Evolutionary conservation across 2,113 vertebrate species (phyloP).

Genomic region (Mustelus asterias): DNA sequence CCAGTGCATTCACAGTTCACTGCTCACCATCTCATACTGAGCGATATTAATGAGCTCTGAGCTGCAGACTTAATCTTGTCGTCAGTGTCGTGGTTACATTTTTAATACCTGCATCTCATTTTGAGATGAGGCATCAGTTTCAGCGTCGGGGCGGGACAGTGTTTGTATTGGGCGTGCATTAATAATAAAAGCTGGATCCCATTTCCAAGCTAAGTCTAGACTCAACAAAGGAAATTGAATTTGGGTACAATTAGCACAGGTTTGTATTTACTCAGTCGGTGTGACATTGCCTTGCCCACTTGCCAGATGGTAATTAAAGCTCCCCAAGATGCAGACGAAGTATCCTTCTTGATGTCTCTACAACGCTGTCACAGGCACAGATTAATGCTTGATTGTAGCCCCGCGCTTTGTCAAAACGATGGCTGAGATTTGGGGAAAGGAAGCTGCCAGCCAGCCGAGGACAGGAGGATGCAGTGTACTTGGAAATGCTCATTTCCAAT

Average conservation of each 20-base stretch:
- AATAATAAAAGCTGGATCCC: neutral
- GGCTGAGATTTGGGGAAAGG: neutral
- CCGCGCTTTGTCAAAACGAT: neutral
- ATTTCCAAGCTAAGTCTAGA: neutral
- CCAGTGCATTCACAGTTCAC: neutral
- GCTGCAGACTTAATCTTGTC: neutral
- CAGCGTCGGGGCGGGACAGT: neutral
- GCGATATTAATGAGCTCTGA: neutral
- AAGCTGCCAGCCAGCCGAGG: neutral
- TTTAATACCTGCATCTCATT: neutral
- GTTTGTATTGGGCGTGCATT: neutral
- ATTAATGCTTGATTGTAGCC: neutral
- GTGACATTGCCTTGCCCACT: neutral
- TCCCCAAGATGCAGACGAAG: neutral
- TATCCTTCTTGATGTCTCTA: neutral
- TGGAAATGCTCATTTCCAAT: neutral
- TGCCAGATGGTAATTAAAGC: slow-evolving; percentile 7
- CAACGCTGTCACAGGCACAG: neutral
- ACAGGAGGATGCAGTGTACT: neutral
- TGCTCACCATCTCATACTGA: neutral
- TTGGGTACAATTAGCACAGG: neutral
- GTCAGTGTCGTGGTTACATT: neutral
- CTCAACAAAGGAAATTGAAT: neutral
- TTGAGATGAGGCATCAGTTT: neutral
- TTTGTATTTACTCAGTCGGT: neutral